These are phyloP conservation scores for Agonopterix alstromeriana DNA, from an alignment of 2,888 invertebrate genomes.

Conservation along the genomic window DNA sequence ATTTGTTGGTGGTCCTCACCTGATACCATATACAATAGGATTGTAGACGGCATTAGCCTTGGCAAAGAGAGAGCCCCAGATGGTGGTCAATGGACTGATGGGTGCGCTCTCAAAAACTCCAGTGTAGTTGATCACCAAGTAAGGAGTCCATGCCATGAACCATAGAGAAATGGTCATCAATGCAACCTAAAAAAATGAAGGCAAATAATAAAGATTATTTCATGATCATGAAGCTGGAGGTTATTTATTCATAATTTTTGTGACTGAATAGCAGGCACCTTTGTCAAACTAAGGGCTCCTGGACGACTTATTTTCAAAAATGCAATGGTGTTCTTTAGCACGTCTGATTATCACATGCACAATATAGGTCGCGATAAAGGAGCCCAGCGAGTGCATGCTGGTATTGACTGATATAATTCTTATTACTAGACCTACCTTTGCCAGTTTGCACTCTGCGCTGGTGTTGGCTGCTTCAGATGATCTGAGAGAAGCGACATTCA, in stretches of 20 bases:
- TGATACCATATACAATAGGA: constrained; percentile 93
- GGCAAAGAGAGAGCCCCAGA: constrained; percentile 94
- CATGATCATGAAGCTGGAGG: neutral
- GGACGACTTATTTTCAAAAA: too few relatives aligned
- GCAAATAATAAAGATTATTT: neutral
- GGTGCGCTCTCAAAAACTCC: constrained; percentile 86
- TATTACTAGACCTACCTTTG: constrained; percentile 74
- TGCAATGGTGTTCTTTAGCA: too few relatives aligned
- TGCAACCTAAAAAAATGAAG: constrained; percentile 79
- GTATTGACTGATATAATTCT: neutral
- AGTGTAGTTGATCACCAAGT: constrained; percentile 87
- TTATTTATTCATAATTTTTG: too few relatives aligned
- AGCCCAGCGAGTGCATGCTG: too few relatives aligned
- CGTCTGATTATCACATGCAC: too few relatives aligned
- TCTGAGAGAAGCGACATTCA: constrained; percentile 93
- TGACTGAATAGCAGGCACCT: too few relatives aligned
- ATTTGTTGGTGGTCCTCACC: constrained; percentile 64
- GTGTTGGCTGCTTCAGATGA: constrained; percentile 86
- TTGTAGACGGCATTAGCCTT: constrained; percentile 95
- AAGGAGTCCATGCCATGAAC: constrained; percentile 96
- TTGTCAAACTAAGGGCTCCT: too few relatives aligned
- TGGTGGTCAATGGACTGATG: constrained; percentile 87
- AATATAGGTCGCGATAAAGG: too few relatives aligned
- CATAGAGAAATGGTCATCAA: constrained; percentile 92
- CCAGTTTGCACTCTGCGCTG: constrained; percentile 91